Evolutionary conservation across 1,140 invertebrate species (phyloP), one percentile per base, ranked within the genome.

Genomic region (Trachelipus rathkii): DNA sequence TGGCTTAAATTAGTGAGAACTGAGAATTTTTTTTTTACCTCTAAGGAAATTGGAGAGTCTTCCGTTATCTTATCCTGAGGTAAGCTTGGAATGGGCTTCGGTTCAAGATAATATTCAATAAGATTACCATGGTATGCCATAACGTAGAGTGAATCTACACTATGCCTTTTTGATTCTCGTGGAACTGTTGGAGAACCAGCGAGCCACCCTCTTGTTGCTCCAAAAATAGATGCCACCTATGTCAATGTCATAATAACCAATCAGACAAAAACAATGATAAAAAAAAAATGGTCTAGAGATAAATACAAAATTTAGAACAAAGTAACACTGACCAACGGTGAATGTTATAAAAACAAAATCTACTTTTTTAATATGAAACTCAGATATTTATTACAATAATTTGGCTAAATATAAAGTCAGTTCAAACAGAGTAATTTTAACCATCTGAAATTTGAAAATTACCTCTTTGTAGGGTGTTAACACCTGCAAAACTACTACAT

Each of bases 51-150:
- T 10, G 91, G 88, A 0, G 94, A 92, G 82, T 97, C 95, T 85
- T 97, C 94, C 83, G 92, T 93, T 50, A 95, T 88, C 86, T 93
- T 93, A 85, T 95, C 93, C 85, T 94, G 95, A 72, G 92, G 89
- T 80, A 94, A 86, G 89, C 90, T 89, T 84, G 89, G 84, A 76
- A 88, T 87, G 79, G 91, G 89, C 83, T 90, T 90, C 0, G 94
- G 94, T 83, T 97, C 93, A 80, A 98, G 87, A 84, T 93, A 89
- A 81, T 98, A 96, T 83, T 98, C 95, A 77, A 95, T 89, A 81
- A 98, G 88, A 75, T 89, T 91, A 33, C 95, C 95, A 83, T 92
- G 90, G 79, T 92, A 93, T 53, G 93, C 91, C 89, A 96, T 93
- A 1, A 97, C 89, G 84, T 95, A 97, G 0, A 98, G 87, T 19